A percentile compares a stretch with the other conserved stretches of the same genome.
phyloP scores from a whole-genome alignment of 2,888 invertebrate species.

The Brachynemurus nebulosus region DNA sequence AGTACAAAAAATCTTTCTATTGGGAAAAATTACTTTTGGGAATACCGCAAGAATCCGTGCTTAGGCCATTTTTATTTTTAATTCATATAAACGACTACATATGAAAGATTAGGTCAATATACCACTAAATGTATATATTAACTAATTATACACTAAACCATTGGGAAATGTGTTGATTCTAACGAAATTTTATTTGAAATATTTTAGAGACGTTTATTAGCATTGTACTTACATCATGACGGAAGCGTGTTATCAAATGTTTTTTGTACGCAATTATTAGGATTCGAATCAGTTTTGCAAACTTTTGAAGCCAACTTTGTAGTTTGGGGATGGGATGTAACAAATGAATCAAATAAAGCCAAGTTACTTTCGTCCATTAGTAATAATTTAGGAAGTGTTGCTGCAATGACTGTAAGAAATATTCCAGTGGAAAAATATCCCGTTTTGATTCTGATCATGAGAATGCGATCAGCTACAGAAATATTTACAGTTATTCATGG shows the following conservation, averaged over 20 bases:
- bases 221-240: constrained; percentile 94
- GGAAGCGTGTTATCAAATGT: constrained; percentile 90
- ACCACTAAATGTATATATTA: too few species aligned
- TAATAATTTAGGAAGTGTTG: constrained; percentile 65
- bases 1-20: too few species aligned
- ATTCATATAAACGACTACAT: too few species aligned
- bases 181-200: constrained; percentile 15
- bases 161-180: too few species aligned
- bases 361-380: constrained; percentile 65
- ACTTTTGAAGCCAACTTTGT: constrained; percentile 82
- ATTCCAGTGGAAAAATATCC: constrained; percentile 69
- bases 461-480: constrained; percentile 77
- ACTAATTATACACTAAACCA: too few species aligned
- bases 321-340: constrained; percentile 96
- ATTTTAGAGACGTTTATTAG: constrained; percentile 76
- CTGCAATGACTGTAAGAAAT: constrained; percentile 70
- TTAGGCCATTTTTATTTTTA: too few species aligned
- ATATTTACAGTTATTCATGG: constrained; percentile 83
- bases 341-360: constrained; percentile 69
- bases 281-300: constrained; percentile 81
- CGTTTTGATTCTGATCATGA: constrained; percentile 76
- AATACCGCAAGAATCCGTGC: too few species aligned
- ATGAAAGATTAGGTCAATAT: too few species aligned
- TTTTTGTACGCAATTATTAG: constrained; percentile 89
- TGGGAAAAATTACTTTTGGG: too few species aligned